phyloP scores from a whole-genome alignment of 2,113 vertebrate genomes.

The Callorhinus ursinus region DNA sequence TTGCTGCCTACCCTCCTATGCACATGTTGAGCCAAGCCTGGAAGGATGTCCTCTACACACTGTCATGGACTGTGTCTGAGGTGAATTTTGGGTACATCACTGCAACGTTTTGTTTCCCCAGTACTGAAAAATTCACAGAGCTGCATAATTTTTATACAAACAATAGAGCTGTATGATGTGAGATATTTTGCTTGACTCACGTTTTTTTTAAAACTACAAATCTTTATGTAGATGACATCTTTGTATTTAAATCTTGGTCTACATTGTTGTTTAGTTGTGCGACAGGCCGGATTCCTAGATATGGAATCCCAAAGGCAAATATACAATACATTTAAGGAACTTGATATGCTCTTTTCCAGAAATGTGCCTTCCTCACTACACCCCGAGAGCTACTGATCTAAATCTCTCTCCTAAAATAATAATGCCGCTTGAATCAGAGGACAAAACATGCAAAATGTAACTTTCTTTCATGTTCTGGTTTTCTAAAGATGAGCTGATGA shows the following conservation, averaged over 20 bases:
- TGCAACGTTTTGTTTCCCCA: fast-evolving
- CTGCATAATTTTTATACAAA: neutral
- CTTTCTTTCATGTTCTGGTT: neutral
- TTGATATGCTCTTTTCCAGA: neutral
- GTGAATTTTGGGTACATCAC: no score
- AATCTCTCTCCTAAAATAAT: neutral
- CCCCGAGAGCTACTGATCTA: neutral
- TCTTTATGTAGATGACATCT: neutral
- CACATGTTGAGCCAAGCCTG: no score
- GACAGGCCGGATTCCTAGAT: no score
- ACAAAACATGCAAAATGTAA: neutral
- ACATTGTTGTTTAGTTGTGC: neutral
- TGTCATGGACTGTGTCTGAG: fast-evolving
- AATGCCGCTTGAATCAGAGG: neutral
- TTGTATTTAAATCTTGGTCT: neutral
- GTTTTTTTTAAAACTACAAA: neutral
- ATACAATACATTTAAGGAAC: neutral
- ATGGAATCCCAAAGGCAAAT: neutral
- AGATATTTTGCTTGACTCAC: neutral
- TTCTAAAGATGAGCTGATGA: neutral
- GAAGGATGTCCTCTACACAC: fast-evolving
- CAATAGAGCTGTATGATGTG: neutral
- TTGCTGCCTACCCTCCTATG: neutral
- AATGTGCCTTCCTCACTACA: neutral
- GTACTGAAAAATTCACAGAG: no score